Evolutionary conservation across 2,888 invertebrate species (phyloP), one percentile per base, ranked within the genome.

Genomic region (Melikaiella ostensackeni): DNA sequence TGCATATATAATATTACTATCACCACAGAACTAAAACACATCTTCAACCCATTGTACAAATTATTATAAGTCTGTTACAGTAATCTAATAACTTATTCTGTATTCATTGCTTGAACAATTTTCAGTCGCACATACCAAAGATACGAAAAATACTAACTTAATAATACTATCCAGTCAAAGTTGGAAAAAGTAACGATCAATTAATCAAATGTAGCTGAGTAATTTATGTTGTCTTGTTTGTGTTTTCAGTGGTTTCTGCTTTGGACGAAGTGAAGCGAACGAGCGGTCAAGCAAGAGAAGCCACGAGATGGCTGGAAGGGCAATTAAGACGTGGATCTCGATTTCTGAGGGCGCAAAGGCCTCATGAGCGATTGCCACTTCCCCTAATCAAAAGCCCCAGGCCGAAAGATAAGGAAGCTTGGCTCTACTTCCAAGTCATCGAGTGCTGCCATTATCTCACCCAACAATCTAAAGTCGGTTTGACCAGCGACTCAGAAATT

Each of bases 261-360:
- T 92, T 98, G 89, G 98, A 98, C 91, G 96, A 97, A 86, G 92
- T 97, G 86, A 98, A 98, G 92, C 96, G 96, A 79, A 96, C 96
- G 83, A 96, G 96, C 86, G 94, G 95, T 82, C 94, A 95, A 81
- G 98, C 98, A 0, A 94, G 98, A 75, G 97, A 98, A 89, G 97
- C 97, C 5, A 98, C 98, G 79, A 96, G 98, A 83, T 98, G 98
- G 98, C 92, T 98, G 82, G 98, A 98, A 92, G 93, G 94, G 55
- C 97, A 98, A 89, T 95, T 98, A 82, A 95, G 95, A 84, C 95
- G 95, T 81, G 98, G 98, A 16, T 97, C 97, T 85, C 94, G 98
- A 82, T 98, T 96, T 90, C 93, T 98, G 86, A 94, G 97, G 83
- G 96, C 97, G 0, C 98, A 98, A 92, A 94, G 97, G 30, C 95